Evolutionary conservation across 2,888 invertebrate species (phyloP).

Genomic region (Lochmaea crataegi): DNA sequence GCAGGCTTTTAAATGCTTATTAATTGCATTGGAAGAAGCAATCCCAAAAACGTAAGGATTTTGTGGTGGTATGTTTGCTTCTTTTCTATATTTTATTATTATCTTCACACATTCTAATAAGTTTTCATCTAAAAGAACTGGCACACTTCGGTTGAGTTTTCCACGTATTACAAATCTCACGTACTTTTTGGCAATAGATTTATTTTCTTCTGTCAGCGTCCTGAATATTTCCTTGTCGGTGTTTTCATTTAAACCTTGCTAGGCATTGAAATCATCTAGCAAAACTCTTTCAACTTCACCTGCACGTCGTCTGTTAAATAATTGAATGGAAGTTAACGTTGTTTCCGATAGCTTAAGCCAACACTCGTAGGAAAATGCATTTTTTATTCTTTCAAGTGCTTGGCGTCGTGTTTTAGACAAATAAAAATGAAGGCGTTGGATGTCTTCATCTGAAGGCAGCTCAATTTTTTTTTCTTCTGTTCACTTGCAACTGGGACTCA

Average conservation of each 20-base stretch:
- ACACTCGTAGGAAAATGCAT: too few species aligned
- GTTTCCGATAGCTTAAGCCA: background rate
- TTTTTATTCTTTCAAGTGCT: background rate
- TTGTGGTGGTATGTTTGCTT: slow-evolving; percentile 19
- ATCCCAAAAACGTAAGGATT: slow-evolving; percentile 35
- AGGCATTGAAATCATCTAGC: slow-evolving; percentile 11
- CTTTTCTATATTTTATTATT: slow-evolving; percentile 22
- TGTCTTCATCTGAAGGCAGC: slow-evolving; percentile 2
- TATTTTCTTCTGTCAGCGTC: slow-evolving; percentile 3
- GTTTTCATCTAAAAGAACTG: slow-evolving; percentile 14
- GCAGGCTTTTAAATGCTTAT: slow-evolving; percentile 47
- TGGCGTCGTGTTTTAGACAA: slow-evolving; percentile 4
- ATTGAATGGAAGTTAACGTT: slow-evolving; percentile 28
- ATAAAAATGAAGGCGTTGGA: slow-evolving; percentile 4
- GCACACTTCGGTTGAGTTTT: slow-evolving; percentile 22
- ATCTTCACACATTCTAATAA: slow-evolving; percentile 14
- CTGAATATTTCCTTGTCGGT: slow-evolving; percentile 25
- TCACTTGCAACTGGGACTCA: slow-evolving; percentile 15
- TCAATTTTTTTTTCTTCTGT: slow-evolving; percentile 14
- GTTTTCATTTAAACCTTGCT: slow-evolving; percentile 11
- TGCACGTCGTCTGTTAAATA: slow-evolving; percentile 34
- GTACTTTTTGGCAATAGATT: slow-evolving; percentile 27
- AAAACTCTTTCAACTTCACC: slow-evolving; percentile 22
- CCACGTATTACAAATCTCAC: slow-evolving; percentile 33
- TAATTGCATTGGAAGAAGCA: background rate